These are phyloP conservation scores for Okamejei kenojei DNA, from an alignment of 2,797 vertebrate genomes.

Conservation along the genomic window DNA sequence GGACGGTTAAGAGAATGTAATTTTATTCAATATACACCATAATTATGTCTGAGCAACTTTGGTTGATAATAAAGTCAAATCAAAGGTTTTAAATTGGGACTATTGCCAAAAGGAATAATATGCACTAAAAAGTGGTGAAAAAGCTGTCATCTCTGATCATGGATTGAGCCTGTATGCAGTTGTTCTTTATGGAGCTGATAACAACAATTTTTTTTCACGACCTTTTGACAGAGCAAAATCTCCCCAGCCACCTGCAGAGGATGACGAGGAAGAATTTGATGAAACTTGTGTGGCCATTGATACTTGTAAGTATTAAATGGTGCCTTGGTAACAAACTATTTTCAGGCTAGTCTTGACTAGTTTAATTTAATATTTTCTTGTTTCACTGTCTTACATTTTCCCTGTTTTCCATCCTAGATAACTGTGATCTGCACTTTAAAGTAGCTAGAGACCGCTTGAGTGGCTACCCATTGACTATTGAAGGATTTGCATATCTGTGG, in stretches of 20 bases:
- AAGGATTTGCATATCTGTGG: conserved; percentile 91
- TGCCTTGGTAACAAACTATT: background rate
- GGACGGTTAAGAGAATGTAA: background rate
- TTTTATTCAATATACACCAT: background rate
- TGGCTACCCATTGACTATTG: conserved; percentile 84
- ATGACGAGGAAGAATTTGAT: conserved; percentile 85
- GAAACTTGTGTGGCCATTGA: conserved; percentile 80
- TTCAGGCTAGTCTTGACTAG: conserved; percentile 15
- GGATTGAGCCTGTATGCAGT: background rate
- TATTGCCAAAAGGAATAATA: background rate
- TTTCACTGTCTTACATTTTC: conserved; percentile 33
- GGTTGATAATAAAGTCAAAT: background rate
- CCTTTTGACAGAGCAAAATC: conserved; percentile 67
- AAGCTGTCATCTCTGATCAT: background rate
- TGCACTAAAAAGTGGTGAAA: background rate
- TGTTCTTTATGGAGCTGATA: background rate
- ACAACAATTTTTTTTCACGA: background rate
- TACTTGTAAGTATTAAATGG: conserved; percentile 69
- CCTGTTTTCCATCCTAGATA: conserved; percentile 61
- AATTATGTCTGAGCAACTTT: background rate
- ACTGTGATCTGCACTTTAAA: conserved; percentile 89
- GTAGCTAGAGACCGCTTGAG: conserved; percentile 81
- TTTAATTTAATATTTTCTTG: conserved; percentile 23
- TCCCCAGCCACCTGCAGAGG: conserved; percentile 82
- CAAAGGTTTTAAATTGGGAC: background rate